Evolutionary conservation across 2,888 invertebrate genomes (phyloP).

Genomic region (Rutpela maculata): DNA sequence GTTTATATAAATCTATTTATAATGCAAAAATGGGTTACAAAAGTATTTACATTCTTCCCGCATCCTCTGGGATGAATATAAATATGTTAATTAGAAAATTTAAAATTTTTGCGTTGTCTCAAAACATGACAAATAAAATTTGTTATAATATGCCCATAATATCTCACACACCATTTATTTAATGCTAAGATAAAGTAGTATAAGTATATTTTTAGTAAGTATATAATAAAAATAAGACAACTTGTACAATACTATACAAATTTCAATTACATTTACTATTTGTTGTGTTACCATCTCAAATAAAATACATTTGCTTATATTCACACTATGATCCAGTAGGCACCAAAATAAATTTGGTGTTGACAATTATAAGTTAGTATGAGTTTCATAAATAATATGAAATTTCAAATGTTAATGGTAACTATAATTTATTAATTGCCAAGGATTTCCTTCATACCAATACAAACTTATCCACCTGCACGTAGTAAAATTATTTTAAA

Average conservation of each 20-base stretch:
- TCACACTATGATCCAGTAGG: neutral
- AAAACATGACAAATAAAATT: too few relatives aligned
- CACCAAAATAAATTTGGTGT: neutral
- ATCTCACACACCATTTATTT: too few relatives aligned
- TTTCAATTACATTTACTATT: neutral
- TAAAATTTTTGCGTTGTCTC: too few relatives aligned
- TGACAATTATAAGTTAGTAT: neutral
- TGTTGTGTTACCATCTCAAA: neutral
- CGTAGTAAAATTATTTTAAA: too few relatives aligned
- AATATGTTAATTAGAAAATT: too few relatives aligned
- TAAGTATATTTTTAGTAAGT: neutral
- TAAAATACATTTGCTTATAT: neutral
- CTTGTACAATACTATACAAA: neutral
- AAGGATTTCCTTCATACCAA: too few relatives aligned
- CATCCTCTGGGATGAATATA: too few relatives aligned
- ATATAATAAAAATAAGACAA: neutral
- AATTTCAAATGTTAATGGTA: neutral
- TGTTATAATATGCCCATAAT: too few relatives aligned
- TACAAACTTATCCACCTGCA: too few relatives aligned
- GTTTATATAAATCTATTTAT: too few relatives aligned
- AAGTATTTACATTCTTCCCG: too few relatives aligned
- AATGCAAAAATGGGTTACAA: too few relatives aligned
- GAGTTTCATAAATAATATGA: neutral
- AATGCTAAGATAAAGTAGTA: neutral
- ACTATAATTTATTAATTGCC: neutral